Evolutionary conservation across 2,888 invertebrate genomes (phyloP).

Genomic region (Globia sparganii): DNA sequence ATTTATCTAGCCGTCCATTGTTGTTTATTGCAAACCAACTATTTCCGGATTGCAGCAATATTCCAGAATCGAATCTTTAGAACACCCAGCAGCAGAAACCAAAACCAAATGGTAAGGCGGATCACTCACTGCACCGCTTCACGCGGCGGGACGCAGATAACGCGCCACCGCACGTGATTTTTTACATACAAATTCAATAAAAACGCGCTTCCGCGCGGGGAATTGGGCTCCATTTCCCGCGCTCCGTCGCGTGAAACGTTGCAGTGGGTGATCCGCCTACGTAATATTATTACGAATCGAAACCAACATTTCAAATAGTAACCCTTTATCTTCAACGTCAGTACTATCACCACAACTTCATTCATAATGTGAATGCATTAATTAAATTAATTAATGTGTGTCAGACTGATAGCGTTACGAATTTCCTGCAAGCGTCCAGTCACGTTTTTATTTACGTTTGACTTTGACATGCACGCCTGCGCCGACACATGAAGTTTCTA

Average conservation of each 20-base stretch:
- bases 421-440: constrained; percentile 44
- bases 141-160: too few relatives aligned
- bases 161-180: too few relatives aligned
- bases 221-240: too few relatives aligned
- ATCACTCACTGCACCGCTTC: too few relatives aligned
- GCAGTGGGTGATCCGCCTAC: too few relatives aligned
- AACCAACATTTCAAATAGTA: constrained; percentile 10
- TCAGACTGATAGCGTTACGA: constrained; percentile 41
- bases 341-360: constrained; percentile 43
- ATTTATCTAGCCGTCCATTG: constrained; percentile 12
- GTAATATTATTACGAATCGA: background rate
- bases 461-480: constrained; percentile 31
- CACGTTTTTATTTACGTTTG: constrained; percentile 55
- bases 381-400: constrained; percentile 53
- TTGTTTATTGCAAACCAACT: constrained; percentile 29
- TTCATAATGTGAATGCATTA: constrained; percentile 51
- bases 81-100: constrained; percentile 18
- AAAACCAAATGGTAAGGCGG: constrained; percentile 18
- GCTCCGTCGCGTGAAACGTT: too few relatives aligned
- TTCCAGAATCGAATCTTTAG: constrained; percentile 47
- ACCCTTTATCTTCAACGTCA: constrained; percentile 29
- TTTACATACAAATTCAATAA: too few relatives aligned
- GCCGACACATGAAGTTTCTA: constrained; percentile 18
- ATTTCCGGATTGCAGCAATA: constrained; percentile 51
- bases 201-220: too few relatives aligned